Evolutionary conservation across 2,888 invertebrate species (phyloP), one percentile per base, ranked within the genome.

Genomic region (Dryobota labecula): DNA sequence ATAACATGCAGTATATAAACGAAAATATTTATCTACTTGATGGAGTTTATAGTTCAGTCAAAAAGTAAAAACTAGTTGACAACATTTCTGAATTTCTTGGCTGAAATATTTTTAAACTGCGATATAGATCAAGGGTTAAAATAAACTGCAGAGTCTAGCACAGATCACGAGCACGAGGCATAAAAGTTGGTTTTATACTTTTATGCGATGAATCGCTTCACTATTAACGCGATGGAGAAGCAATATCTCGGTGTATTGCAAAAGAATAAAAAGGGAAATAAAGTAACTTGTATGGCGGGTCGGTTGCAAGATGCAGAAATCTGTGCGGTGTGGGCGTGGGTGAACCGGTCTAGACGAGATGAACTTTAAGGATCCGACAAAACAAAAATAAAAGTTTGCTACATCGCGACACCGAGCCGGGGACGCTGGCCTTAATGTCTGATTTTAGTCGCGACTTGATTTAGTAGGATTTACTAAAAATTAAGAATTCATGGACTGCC

Each of bases 301-400:
- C 89, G 92, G 93, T 93, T 93, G 94, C 94, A 93, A 94, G 95
- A 95, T 95, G 95, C 95, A 95, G 95, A 95, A 95, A 96, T 95
- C 95, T 94, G 94, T 94, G 94, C 94, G 92, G 89, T 89, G 91
- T 92, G 92, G 92, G 92, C 90, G 94, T 94, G 92, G 91, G 92
- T 91, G 92, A 94, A 96, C 95, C 95, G 95, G 95, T 96, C 95
- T 94, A 94, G 94, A 95, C 94, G 88, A 93, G 94, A 93, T 95
- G 95, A 95, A 95, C 95, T 95, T 95, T 94, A 94, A 93, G 93
- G 92, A 93, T 93, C 93, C 87, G 88, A 91, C 91, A 90, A 94
- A 95, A 94, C 90, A 92, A 94, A 87, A 95, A 94, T 92, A 94
- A 95, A 93, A 91, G 89, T 87, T 86, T 84, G 89, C 89, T 85